Conservation (phyloP, 2,113 vertebrate genomes). For the Sapayoa aenigma region DNA sequence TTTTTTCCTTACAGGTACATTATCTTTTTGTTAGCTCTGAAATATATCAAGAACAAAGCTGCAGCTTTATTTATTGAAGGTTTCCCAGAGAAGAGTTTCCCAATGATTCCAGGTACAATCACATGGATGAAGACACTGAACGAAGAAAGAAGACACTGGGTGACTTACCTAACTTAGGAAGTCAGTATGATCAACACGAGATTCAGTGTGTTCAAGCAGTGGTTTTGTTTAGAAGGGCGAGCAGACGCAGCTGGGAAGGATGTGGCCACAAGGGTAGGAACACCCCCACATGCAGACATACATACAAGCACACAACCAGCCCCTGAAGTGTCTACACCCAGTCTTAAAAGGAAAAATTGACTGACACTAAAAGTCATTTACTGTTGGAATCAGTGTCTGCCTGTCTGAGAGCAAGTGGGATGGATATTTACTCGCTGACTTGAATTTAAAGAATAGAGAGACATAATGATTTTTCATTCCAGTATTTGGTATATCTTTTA, state of each 20-base stretch:
- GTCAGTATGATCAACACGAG: not conserved
- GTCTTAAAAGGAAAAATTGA: not conserved
- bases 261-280: not conserved
- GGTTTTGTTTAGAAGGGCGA: not conserved
- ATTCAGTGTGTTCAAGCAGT: not conserved
- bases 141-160: not conserved
- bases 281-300: not conserved
- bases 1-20: not conserved
- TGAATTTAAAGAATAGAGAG: not conserved
- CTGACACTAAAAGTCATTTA: not conserved
- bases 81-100: not conserved
- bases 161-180: slow-evolving; percentile 5
- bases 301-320: not conserved
- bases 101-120: not conserved
- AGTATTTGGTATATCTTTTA: not conserved
- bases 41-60: not conserved
- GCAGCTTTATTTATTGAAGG: not conserved
- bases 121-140: not conserved
- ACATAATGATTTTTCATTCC: not conserved
- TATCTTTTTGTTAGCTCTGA: not conserved
- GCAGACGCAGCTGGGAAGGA: not conserved
- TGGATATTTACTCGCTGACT: not conserved
- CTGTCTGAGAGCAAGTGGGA: not conserved
- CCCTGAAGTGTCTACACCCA: not conserved
- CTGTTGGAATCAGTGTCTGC: not conserved